Evolutionary conservation across 2,797 vertebrate species (phyloP), one percentile per base, ranked within the genome.

Genomic region (Melanotaenia boesemani): DNA sequence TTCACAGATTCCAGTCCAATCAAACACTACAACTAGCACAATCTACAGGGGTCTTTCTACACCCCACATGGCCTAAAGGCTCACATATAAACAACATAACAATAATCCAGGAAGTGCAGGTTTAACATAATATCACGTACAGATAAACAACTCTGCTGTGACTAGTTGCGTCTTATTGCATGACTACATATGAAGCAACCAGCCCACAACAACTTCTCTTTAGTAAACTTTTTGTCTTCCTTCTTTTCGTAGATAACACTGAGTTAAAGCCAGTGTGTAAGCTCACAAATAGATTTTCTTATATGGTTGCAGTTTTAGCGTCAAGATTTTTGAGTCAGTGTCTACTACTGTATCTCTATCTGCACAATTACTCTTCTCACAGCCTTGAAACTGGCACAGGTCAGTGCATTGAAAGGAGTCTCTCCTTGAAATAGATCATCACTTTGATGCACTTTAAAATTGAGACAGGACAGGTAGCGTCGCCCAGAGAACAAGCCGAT

Each of bases 401-500:
- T 81, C 74, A 74, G 39, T 67, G 52, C 78, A 55, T 46, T 16
- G 44, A 77, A 77, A 69, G 30, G 24, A 79, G 67, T 76, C 28
- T 72, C 28, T 57, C 55, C 39, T 50, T 74, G n/a, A 80, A 88
- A 82, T 6, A 69, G 65, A 77, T 76, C 15, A 70, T 71, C 26
- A 15, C 64, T 72, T 74, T 67, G 22, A 34, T 74, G 66, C 54
- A 11, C 55, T 70, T 65, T 73, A 50, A 68, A 78, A 72, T n/a
- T 58, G 66, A 86, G 81, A 74, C 62, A 4, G 67, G 48, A 69
- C 63, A 54, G 63, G 70, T 28, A 37, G n/a, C 57, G 56, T 66
- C 60, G n/a, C 36, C 34, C 1, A 18, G 24, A 68, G 67, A 67
- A 70, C 55, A 62, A 79, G 56, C 39, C 0, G 1, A 48, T 50